Base-by-base conservation (phyloP, 1,140 invertebrate species). In the Drosophila melanica region DNA sequence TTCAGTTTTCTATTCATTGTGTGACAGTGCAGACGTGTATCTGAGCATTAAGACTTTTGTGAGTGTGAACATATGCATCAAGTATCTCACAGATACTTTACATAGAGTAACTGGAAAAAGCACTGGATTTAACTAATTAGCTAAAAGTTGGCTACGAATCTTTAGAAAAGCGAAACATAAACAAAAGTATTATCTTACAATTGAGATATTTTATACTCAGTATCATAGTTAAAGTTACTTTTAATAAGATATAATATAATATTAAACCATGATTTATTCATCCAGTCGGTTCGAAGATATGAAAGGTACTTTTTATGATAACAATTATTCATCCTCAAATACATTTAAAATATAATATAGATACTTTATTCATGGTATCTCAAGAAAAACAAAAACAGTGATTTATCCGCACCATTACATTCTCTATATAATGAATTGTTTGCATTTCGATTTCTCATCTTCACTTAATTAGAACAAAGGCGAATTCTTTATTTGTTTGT, bases 21-120 rank as follows among this genome's bases (percentile, higher is more conserved):
- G 60, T 64, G 23, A 39, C 60, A 64, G 60, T 64, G 50, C 51
- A 35, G 68, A 71, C 51, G 68, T 71, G 18, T 45, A 60, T 71
- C 14, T 39, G 9, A 69, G 11, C 55, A 33, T 18, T 11, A 12
- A n/a, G 12, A 1, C 20, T 12, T 14, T 1, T 42, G 18, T 27
- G 8, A 41, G 39, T 41, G 53, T 14, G 53, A 9, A 41, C 10
- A 41, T 10, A n/a, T n/a, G n/a, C n/a, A n/a, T n/a, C 27, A 14
- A 33, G 8, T 23, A 55, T 55, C 18, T 39, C 4, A 37, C 3
- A 20, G 35, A 54, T 39, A 54, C 33, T 37, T 41, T n/a, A 41
- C 39, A 14, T 5, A 7, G 5, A n/a, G 37, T n/a, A 39, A n/a
- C 37, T 39, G 11, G 11, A 39, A 12, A 37, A 39, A 14, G 5